These are phyloP conservation scores for Nansenia antarctica DNA, from an alignment of 2,113 vertebrate species.

Conservation along the genomic window DNA sequence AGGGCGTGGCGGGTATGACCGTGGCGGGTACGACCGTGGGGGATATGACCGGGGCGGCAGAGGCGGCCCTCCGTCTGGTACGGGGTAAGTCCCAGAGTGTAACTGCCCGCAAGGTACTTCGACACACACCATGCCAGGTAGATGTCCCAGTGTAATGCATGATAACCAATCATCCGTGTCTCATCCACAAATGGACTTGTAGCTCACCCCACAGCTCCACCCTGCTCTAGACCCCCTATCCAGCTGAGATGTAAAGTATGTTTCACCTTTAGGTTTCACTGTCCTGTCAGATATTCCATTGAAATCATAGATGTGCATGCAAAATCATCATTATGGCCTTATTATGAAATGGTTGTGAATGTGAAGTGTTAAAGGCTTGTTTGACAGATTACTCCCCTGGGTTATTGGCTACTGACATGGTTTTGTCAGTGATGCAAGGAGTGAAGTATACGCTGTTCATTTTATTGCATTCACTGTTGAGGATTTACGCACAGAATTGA, in stretches of 20 bases:
- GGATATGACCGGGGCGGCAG: constrained; percentile 63
- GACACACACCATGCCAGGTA: constrained; percentile 32
- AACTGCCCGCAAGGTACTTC: constrained; percentile 70
- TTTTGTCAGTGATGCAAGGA: not conserved
- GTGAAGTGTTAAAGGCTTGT: not conserved
- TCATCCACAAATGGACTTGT: constrained; percentile 28
- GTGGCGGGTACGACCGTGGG: constrained; percentile 53
- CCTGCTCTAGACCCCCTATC: constrained; percentile 25
- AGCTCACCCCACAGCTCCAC: constrained; percentile 25
- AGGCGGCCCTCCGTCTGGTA: constrained; percentile 73
- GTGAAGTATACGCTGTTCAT: not conserved
- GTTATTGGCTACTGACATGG: not conserved
- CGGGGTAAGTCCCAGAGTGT: constrained; percentile 81
- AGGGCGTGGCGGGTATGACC: constrained; percentile 66
- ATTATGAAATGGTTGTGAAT: not conserved
- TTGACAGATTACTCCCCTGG: not conserved
- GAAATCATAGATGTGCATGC: not conserved
- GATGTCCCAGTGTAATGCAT: constrained; percentile 29
- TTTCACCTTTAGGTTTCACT: not conserved
- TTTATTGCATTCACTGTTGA: not conserved
- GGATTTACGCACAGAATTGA: not conserved
- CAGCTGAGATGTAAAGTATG: not conserved
- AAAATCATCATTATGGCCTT: not conserved
- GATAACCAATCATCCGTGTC: constrained; percentile 24
- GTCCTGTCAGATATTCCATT: not conserved